phyloP scores from a whole-genome alignment of 2,113 vertebrate genomes.

The Hemibagrus wyckioides region DNA sequence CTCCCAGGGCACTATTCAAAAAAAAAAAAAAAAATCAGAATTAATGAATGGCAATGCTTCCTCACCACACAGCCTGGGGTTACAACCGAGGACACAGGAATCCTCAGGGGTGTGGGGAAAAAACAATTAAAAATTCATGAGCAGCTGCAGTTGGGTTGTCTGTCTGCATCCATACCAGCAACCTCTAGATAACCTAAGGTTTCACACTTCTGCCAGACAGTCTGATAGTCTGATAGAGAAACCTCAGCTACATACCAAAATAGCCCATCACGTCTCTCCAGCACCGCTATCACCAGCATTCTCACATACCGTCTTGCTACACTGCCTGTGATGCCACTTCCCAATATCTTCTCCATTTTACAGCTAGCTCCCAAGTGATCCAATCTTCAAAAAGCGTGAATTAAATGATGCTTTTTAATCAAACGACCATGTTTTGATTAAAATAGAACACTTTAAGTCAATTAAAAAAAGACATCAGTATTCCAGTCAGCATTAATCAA shows the following conservation, averaged over 20 bases:
- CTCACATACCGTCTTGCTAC: not conserved
- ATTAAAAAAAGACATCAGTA: not conserved
- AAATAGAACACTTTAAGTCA: not conserved
- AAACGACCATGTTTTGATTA: not conserved
- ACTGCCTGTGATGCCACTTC: not conserved
- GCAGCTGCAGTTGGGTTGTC: not conserved
- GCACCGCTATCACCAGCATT: not conserved
- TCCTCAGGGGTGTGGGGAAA: not conserved
- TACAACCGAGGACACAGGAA: slow-evolving; percentile 6
- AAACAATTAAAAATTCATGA: slow-evolving; percentile 12
- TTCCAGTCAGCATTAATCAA: not conserved
- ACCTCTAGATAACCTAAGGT: not conserved
- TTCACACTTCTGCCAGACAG: not conserved
- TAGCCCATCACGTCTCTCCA: not conserved
- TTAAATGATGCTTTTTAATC: not conserved
- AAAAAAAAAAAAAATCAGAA: not conserved
- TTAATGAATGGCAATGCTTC: slow-evolving; percentile 13
- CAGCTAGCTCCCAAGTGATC: not conserved
- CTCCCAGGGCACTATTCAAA: not conserved
- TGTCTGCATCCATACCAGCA: not conserved
- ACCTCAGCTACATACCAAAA: not conserved
- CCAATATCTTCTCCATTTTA: not conserved
- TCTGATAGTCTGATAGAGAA: not conserved
- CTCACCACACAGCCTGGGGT: not conserved
- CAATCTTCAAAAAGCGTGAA: not conserved